These are phyloP conservation scores for Drosophila mettleri DNA, from an alignment of 2,888 invertebrate genomes.

Conservation along the genomic window DNA sequence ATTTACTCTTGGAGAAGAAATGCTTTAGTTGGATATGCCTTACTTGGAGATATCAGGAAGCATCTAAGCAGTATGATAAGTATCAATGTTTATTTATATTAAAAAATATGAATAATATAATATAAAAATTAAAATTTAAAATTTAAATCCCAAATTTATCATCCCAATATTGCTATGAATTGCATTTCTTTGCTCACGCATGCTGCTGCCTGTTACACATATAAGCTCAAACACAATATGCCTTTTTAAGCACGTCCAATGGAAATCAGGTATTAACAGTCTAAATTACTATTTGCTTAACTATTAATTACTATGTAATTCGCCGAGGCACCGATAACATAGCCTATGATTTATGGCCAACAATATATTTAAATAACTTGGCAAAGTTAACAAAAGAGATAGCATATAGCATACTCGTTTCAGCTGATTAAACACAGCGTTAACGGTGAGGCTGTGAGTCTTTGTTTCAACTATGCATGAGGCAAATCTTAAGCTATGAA, in stretches of 20 bases:
- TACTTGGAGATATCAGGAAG: not conserved
- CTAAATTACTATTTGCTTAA: not conserved
- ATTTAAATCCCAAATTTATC: too few relatives aligned
- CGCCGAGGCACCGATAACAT: slow-evolving; percentile 23
- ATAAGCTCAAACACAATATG: not conserved
- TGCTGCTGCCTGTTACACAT: not conserved
- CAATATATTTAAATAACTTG: slow-evolving; percentile 27
- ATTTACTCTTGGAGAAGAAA: not conserved
- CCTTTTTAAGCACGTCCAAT: not conserved
- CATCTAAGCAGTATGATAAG: too few relatives aligned
- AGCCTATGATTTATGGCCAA: slow-evolving; percentile 30
- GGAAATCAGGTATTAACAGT: not conserved
- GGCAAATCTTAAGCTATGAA: not conserved
- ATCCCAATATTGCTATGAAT: too few relatives aligned
- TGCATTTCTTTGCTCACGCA: too few relatives aligned
- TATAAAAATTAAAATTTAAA: too few relatives aligned
- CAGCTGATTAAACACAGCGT: slow-evolving; percentile 13
- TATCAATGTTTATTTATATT: too few relatives aligned
- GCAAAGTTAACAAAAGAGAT: not conserved
- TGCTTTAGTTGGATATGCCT: not conserved
- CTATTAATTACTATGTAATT: slow-evolving; percentile 20
- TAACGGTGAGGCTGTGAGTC: not conserved
- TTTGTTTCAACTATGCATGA: not conserved
- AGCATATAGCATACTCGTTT: too few relatives aligned
- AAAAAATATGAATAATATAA: too few relatives aligned